A percentile compares a stretch with the other conserved stretches of the same genome.
These are phyloP conservation scores for Mimumesa dahlbomi DNA, from an alignment of 2,888 invertebrate species.

Conservation along the genomic window DNA sequence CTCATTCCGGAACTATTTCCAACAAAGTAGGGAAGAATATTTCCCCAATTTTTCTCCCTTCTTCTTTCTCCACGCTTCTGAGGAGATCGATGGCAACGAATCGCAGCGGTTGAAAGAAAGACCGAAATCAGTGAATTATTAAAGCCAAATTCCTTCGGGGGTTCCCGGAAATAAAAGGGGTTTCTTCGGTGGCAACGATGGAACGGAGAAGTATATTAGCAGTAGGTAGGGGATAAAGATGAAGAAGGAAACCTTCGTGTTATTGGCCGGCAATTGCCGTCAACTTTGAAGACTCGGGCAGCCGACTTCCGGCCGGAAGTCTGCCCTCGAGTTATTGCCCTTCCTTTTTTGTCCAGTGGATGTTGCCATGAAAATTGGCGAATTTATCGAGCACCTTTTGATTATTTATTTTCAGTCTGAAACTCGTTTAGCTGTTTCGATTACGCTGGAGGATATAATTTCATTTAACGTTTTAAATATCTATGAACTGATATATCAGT, in stretches of 20 bases:
- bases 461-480: too few relatives aligned
- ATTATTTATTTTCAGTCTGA: constrained; percentile 34
- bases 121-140: constrained; percentile 68
- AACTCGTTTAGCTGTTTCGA: not conserved
- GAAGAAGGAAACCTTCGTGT: constrained; percentile 38
- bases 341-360: not conserved
- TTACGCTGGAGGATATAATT: not conserved
- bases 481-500: too few relatives aligned
- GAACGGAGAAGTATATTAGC: constrained; percentile 37
- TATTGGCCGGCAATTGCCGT: constrained; percentile 63
- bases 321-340: constrained; percentile 59
- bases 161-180: constrained; percentile 49
- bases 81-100: constrained; percentile 35
- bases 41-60: constrained; percentile 10
- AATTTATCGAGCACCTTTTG: constrained; percentile 18
- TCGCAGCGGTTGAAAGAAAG: constrained; percentile 33
- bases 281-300: constrained; percentile 54
- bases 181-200: constrained; percentile 4
- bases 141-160: constrained; percentile 65
- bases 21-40: constrained; percentile 36
- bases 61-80: not conserved
- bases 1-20: constrained; percentile 44
- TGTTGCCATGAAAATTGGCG: constrained; percentile 32
- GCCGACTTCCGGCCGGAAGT: constrained; percentile 48
- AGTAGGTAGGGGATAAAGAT: constrained; percentile 30